Conservation (phyloP, 2,797 vertebrate species). For the Poecilia wingei region DNA sequence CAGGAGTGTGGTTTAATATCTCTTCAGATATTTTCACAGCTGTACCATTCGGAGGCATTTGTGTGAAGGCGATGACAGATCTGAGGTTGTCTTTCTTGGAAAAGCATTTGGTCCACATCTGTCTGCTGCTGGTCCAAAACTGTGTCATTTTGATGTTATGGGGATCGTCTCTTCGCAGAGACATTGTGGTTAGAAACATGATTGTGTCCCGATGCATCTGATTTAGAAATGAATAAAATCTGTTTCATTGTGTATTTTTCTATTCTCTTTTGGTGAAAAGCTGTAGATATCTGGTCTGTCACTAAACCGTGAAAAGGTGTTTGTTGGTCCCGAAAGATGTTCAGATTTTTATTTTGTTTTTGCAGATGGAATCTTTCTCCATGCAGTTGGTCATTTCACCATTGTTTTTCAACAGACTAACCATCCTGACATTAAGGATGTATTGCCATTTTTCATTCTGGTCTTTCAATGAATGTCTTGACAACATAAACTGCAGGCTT, state of each 20-base stretch:
- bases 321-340: background rate
- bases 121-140: constrained; percentile 2
- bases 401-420: background rate
- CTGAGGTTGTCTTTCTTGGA: constrained; percentile 6
- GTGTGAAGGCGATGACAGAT: constrained; percentile 3
- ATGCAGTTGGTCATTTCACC: background rate
- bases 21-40: constrained; percentile 20
- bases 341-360: background rate
- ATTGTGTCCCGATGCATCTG: background rate
- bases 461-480: background rate
- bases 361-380: background rate
- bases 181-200: background rate
- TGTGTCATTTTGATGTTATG: background rate
- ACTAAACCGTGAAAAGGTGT: background rate
- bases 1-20: constrained; percentile 15
- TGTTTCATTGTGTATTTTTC: background rate
- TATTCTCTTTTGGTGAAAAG: background rate
- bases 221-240: constrained; percentile 8
- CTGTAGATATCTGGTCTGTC: background rate
- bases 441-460: background rate
- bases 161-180: background rate
- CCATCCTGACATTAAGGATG: background rate
- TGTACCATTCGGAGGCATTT: constrained; percentile 9
- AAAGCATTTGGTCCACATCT: constrained; percentile 1
- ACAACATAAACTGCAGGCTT: background rate